Evolutionary conservation across 2,888 invertebrate species (phyloP), one percentile per base, ranked within the genome.

Genomic region (Brachylomia viminalis): DNA sequence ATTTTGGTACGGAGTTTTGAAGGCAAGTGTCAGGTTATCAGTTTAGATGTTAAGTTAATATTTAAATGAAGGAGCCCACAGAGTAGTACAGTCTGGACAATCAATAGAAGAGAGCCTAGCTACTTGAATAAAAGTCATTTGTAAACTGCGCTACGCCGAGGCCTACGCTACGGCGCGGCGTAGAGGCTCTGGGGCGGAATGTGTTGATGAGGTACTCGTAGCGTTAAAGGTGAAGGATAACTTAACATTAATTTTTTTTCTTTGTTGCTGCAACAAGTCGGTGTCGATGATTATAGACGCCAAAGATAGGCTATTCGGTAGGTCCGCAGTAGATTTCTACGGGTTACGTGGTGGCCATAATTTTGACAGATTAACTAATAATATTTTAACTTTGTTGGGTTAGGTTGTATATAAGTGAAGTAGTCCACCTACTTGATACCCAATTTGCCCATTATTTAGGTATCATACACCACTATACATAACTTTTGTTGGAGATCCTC

Each of bases 151-250:
- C 77, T 81, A 77, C n/a, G 17, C 17, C 15, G 23, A n/a, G 5
- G 56, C 20, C 77, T 78, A 82, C 77, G n/a, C n/a, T n/a, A n/a
- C n/a, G n/a, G n/a, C n/a, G n/a, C n/a, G 78, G 45, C 78, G 78
- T 82, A 82, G 77, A 78, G 58, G 33, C 27, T 59, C 27, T 45
- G 75, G 10, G n/a, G 47, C 45, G n/a, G 67, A 15, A 20, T n/a
- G 20, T 17, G 49, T n/a, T 13, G n/a, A 45, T 15, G n/a, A n/a
- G n/a, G n/a, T n/a, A n/a, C n/a, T n/a, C n/a, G 56, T n/a, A 45
- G 13, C 10, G 42, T 42, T 42, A 42, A 42, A 42, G 42, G 2
- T 45, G n/a, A 23, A 42, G 8, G 23, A 13, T 33, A 45, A 47
- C 27, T 30, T 13, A 45, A 30, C 10, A 10, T 17, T n/a, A n/a